These are phyloP conservation scores for Australoheros facetus DNA, from an alignment of 2,797 vertebrate species.

Conservation along the genomic window DNA sequence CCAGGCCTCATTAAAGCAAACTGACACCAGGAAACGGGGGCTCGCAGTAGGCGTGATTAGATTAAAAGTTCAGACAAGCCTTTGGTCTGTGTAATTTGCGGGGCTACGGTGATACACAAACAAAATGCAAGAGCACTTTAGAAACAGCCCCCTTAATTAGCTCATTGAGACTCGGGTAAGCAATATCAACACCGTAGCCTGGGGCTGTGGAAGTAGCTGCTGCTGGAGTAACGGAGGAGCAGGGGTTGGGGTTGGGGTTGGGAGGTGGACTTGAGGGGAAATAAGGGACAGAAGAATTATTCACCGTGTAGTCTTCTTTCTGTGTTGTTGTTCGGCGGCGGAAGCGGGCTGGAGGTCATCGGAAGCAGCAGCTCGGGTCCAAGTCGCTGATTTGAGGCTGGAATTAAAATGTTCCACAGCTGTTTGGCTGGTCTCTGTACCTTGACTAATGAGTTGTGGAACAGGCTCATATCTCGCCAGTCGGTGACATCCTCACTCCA, in stretches of 20 bases:
- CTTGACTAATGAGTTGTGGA: slow-evolving; percentile 76
- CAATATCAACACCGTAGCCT: slow-evolving; percentile 60
- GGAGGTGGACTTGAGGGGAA: slow-evolving; percentile 4
- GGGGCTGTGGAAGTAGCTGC: slow-evolving; percentile 51
- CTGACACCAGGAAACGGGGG: slow-evolving; percentile 73
- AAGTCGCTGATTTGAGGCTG: slow-evolving; percentile 63
- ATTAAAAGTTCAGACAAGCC: slow-evolving; percentile 80
- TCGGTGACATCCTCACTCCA: slow-evolving; percentile 61
- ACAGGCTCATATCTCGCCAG: slow-evolving; percentile 60
- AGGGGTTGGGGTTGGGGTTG: not conserved
- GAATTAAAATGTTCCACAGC: slow-evolving; percentile 72
- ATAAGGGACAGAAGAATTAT: slow-evolving; percentile 39
- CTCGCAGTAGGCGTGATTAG: slow-evolving; percentile 70
- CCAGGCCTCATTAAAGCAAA: slow-evolving; percentile 76
- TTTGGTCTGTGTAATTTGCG: slow-evolving; percentile 77
- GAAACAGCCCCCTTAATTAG: slow-evolving; percentile 78
- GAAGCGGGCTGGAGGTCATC: slow-evolving; percentile 49
- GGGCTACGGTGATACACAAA: slow-evolving; percentile 73
- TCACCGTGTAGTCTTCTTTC: slow-evolving; percentile 32
- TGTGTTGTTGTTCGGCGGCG: slow-evolving; percentile 29
- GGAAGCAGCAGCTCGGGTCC: slow-evolving; percentile 51
- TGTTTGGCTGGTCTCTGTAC: slow-evolving; percentile 70
- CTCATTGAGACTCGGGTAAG: slow-evolving; percentile 71
- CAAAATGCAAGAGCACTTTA: slow-evolving; percentile 73
- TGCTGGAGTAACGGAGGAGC: slow-evolving; percentile 26